Base-by-base conservation (phyloP, 1,140 invertebrate genomes). In the Parapsyche elsis region DNA sequence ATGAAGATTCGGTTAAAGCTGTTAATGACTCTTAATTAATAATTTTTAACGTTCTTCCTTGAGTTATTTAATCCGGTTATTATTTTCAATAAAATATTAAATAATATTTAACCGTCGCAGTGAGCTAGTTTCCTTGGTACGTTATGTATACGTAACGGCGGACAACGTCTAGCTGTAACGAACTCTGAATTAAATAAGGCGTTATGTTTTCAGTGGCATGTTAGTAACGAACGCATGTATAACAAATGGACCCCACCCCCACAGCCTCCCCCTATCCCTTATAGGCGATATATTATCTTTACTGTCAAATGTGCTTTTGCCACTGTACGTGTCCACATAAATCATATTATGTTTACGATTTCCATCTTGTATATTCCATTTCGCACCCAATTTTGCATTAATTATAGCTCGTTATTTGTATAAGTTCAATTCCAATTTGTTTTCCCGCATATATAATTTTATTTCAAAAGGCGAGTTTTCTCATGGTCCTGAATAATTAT, bases 121-220 rank as follows among this genome's bases (percentile, higher is more conserved):
- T 19, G 5, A 9, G 30, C 53, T n/a, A 24, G 53, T 44, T 21
- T 67, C 24, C 24, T 9, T 24, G 45, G 26, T 61, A 77, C 12
- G 21, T 64, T 77, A 77, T 77, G 75, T 77, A 64, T 77, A 53
- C 19, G 57, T 64, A 45, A 77, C 21, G 75, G 30, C 79, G 75
- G 67, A 67, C 45, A 46, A 74, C 78, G 73, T 81, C 23, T 75
- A 78, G 64, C 59, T 81, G 75, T 81, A 81, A 78, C 80, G 80
- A 81, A 81, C 23, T 78, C 80, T 77, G 80, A 78, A 81, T 81
- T 81, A 81, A 81, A 81, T 78, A 81, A 78, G 76, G 75, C 80
- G 77, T 81, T 76, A 79, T 71, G 71, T 78, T 67, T 81, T 81
- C 76, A 78, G 38, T 24, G 10, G 59, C n/a, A 78, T 30, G 45